Percentiles rank a stretch among this genome's conserved stretches.
Evolutionary conservation across 2,113 vertebrate genomes (phyloP).

Genomic region (Nannobrachium achirus): DNA sequence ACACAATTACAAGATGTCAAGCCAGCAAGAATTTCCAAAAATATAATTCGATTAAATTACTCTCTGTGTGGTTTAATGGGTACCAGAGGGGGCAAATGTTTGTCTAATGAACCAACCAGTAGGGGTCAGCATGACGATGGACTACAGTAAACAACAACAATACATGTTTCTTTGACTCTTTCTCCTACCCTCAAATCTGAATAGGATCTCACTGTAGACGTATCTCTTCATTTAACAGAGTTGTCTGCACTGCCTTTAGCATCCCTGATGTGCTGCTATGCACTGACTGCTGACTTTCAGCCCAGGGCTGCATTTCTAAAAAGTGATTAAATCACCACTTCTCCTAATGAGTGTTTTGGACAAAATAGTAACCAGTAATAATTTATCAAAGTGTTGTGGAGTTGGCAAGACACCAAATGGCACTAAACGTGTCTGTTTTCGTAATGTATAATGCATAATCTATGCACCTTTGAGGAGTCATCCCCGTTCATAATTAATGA

Average conservation of each 20-base stretch:
- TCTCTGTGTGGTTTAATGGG: no score
- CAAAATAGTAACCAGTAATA: conserved; percentile 48
- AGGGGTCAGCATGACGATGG: background rate
- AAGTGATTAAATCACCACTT: conserved; percentile 50
- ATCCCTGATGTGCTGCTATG: conserved; percentile 13
- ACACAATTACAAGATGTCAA: no score
- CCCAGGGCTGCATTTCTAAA: conserved; percentile 35
- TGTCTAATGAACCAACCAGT: background rate
- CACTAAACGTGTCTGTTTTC: conserved; percentile 58
- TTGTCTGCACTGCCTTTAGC: conserved; percentile 15
- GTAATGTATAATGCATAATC: conserved; percentile 65
- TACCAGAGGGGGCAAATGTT: background rate
- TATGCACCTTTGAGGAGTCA: conserved; percentile 50
- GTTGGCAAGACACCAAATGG: conserved; percentile 49
- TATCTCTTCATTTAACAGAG: conserved; percentile 12
- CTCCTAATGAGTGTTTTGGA: conserved; percentile 50
- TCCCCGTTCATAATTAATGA: conserved; percentile 59
- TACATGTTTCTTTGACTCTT: no score
- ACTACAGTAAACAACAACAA: background rate
- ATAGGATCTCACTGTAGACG: conserved; percentile 47
- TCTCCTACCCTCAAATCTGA: conserved; percentile 14
- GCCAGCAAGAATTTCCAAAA: no score
- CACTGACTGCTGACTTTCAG: conserved; percentile 36
- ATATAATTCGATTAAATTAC: no score
- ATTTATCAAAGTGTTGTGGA: conserved; percentile 46